Base-by-base conservation (phyloP, 2,113 vertebrate species). In the Xiphorhynchus elegans region DNA sequence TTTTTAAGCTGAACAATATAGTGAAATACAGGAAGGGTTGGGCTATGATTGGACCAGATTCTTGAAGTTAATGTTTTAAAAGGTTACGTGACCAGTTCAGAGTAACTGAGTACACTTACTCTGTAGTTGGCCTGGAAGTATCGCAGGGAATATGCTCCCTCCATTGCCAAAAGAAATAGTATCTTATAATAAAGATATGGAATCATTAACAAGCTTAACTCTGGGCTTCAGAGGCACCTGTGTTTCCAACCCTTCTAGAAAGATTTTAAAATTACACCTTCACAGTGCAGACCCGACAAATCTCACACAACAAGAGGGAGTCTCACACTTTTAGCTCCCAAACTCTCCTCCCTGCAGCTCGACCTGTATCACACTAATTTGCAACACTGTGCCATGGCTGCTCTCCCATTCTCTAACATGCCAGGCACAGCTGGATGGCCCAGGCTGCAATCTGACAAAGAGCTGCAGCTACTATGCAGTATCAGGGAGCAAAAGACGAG, bases 21-120 rank as follows among this genome's bases (percentile, higher is more conserved):
- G 33, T 93, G 87, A 90, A 80, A 85, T 78, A 81, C 91, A 96
- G 94, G 93, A 96, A 97, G 94, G 83, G 81, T n/a, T 94, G 84
- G 93, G 56, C 91, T 83, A 29, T 64, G 72, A 72, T 87, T 90
- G 81, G 68, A 59, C 56, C 9, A 16, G 78, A 89, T 89, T 89
- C 83, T 90, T 92, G 42, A 66, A 58, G 94, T 77, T 92, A 74
- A 63, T 95, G 52, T 90, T 94, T 90, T 73, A 66, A 91, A 70
- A n/a, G 56, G 35, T 78, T 84, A 94, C 63, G 8, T 79, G 94
- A 95, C 76, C 37, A 69, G 24, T 69, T 89, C 84, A 86, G 89
- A 74, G 75, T 79, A 95, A 58, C 60, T 84, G 74, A 86, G 67
- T 66, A 42, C 10, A 17, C 83, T 84, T 37, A 26, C 46, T 92